Percentiles rank a stretch among this genome's conserved stretches.
phyloP scores from a whole-genome alignment of 2,888 invertebrate species.

The Gortyna flavago region DNA sequence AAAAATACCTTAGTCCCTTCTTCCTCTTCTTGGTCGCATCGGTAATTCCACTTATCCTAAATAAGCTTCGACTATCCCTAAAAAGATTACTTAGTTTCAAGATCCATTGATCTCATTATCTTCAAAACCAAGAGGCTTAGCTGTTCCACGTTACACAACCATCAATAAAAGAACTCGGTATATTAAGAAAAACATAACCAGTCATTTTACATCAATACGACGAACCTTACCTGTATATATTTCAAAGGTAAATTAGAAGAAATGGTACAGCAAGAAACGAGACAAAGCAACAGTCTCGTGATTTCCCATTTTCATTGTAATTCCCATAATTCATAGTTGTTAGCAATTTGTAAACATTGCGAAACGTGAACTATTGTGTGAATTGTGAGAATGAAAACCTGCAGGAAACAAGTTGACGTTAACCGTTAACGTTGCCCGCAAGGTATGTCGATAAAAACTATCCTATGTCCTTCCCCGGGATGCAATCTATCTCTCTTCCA shows the following conservation, averaged over 20 bases:
- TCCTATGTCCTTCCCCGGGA: too few relatives aligned
- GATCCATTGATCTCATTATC: conserved; percentile 6
- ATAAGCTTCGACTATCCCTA: not conserved
- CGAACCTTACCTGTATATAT: conserved; percentile 24
- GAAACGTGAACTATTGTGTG: conserved; percentile 32
- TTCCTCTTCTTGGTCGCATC: not conserved
- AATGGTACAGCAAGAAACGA: not conserved
- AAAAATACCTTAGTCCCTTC: not conserved
- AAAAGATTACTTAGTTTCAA: not conserved
- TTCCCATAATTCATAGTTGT: conserved; percentile 41
- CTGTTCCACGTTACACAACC: not conserved
- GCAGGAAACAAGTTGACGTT: conserved; percentile 2
- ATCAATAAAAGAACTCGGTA: not conserved
- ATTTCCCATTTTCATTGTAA: conserved; percentile 14
- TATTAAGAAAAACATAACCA: conserved; percentile 13
- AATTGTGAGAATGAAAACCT: conserved; percentile 27
- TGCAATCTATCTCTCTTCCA: too few relatives aligned
- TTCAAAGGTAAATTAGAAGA: not conserved
- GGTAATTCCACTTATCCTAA: too few relatives aligned
- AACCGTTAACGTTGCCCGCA: too few relatives aligned
- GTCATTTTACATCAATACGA: not conserved
- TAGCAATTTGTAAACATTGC: conserved; percentile 17
- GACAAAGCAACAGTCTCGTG: conserved; percentile 21
- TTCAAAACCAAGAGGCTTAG: not conserved
- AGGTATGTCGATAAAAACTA: too few relatives aligned